A percentile compares a stretch with the other conserved stretches of the same genome.
Evolutionary conservation across 2,797 vertebrate species (phyloP).

Genomic region (Buceros bicornis): DNA sequence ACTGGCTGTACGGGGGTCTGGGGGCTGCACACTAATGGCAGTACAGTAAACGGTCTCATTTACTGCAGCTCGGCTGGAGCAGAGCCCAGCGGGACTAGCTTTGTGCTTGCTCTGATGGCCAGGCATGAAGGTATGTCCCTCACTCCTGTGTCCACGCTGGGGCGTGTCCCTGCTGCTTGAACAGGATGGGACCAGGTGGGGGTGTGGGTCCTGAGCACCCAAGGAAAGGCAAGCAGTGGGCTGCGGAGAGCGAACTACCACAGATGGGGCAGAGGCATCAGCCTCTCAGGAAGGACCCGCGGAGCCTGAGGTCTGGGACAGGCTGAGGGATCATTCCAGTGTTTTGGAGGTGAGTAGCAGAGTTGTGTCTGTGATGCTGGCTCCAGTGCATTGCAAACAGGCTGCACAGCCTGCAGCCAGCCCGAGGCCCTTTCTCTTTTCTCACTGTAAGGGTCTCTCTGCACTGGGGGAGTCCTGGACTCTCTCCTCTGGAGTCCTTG

Average conservation of each 20-base stretch:
- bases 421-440: neutral
- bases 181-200: neutral
- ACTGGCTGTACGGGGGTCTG: neutral
- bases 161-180: neutral
- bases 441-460: neutral
- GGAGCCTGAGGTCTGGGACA: neutral
- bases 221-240: neutral
- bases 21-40: neutral
- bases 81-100: neutral
- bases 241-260: neutral
- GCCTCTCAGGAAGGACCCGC: accelerated
- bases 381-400: accelerated
- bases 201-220: accelerated
- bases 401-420: neutral
- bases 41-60: slow-evolving; percentile 9
- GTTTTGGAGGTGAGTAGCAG: neutral
- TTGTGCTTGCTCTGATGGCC: neutral
- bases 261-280: accelerated
- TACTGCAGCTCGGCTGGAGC: neutral
- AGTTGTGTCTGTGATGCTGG: accelerated
- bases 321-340: neutral
- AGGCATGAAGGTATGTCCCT: neutral
- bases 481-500: neutral
- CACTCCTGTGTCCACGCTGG: accelerated
- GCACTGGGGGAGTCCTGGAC: accelerated